Evolutionary conservation across 1,140 invertebrate species (phyloP).

Genomic region (Cataglyphis hispanica): DNA sequence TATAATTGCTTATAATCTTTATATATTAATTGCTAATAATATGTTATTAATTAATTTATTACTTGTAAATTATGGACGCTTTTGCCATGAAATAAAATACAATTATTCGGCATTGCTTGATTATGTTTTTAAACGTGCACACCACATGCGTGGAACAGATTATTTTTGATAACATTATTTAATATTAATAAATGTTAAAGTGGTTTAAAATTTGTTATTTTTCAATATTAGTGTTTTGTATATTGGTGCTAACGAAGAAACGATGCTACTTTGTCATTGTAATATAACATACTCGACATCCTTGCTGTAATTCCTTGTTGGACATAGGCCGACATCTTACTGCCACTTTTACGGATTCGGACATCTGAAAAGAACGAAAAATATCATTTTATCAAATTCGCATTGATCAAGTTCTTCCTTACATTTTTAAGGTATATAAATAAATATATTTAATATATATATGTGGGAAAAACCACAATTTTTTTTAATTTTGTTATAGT

Average conservation of each 20-base stretch:
- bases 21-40: too few species aligned
- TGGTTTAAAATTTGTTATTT: neutral
- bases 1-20: too few species aligned
- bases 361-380: constrained; percentile 85
- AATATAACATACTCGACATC: constrained; percentile 80
- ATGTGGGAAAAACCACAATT: too few species aligned
- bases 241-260: neutral
- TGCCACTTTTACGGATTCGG: constrained; percentile 96
- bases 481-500: neutral
- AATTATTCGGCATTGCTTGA: too few species aligned
- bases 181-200: neutral
- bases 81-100: too few species aligned
- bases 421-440: neutral
- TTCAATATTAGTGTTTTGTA: neutral
- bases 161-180: neutral
- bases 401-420: neutral
- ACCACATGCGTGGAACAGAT: neutral
- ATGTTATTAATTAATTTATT: too few species aligned
- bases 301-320: constrained; percentile 81
- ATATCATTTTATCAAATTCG: neutral
- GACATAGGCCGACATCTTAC: constrained; percentile 96
- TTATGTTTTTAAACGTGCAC: neutral
- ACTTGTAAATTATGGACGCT: too few species aligned
- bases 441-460: neutral
- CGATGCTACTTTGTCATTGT: neutral